These are phyloP conservation scores for Sebastes dallii DNA, from an alignment of 2,797 vertebrate genomes.

Conservation along the genomic window DNA sequence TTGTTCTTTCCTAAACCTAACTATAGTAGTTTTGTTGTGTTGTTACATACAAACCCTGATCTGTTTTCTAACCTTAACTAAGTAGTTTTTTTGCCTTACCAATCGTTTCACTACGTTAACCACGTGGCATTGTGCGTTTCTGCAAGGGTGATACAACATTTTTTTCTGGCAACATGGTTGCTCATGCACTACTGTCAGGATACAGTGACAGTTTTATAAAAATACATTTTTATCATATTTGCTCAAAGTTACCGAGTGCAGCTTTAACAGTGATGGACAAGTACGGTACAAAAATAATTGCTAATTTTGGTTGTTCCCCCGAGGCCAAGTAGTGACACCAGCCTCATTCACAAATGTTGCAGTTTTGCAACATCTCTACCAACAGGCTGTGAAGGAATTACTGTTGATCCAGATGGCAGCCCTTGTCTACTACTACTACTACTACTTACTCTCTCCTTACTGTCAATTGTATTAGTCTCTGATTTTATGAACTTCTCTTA, in stretches of 20 bases:
- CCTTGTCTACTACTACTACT: background rate
- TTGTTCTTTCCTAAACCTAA: too few species aligned
- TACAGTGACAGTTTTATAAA: too few species aligned
- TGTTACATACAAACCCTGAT: too few species aligned
- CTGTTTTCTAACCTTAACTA: too few species aligned
- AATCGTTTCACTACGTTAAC: too few species aligned
- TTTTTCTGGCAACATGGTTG: accelerated
- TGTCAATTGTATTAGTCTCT: background rate
- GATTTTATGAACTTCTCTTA: background rate
- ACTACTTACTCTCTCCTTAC: background rate
- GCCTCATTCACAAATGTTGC: background rate
- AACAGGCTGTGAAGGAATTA: background rate
- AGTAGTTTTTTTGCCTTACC: too few species aligned
- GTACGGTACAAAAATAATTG: background rate
- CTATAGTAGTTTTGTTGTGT: too few species aligned
- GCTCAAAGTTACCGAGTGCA: too few species aligned
- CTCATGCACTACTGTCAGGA: too few species aligned
- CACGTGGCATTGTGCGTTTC: too few species aligned
- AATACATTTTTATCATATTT: too few species aligned
- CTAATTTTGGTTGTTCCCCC: background rate
- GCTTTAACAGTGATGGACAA: background rate
- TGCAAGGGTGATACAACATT: too few species aligned
- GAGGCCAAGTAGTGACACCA: background rate
- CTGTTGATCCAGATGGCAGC: background rate
- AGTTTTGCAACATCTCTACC: background rate